These are phyloP conservation scores for Percopsis omiscomaycus DNA, from an alignment of 2,797 vertebrate species.

Conservation along the genomic window DNA sequence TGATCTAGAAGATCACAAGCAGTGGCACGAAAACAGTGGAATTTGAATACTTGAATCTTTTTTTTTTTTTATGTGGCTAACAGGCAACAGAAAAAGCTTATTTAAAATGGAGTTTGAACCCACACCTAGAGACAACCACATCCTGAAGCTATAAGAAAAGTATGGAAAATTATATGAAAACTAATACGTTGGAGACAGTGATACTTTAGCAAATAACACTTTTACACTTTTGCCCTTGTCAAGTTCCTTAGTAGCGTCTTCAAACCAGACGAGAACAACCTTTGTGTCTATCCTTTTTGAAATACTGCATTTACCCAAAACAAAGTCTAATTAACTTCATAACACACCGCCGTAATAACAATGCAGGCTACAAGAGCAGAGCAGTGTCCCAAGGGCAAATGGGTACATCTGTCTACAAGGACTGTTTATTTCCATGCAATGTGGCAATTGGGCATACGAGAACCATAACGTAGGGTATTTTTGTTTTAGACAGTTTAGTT, in stretches of 20 bases:
- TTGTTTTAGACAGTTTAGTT: too few species aligned
- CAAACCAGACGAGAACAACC: constrained; percentile 1
- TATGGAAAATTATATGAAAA: too few species aligned
- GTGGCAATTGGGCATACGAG: background rate
- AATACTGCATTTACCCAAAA: constrained; percentile 42
- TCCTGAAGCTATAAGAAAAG: background rate
- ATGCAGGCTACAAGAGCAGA: background rate
- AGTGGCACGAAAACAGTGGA: background rate
- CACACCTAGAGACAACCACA: background rate
- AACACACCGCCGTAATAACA: constrained; percentile 13
- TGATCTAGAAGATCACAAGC: background rate
- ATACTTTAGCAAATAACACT: too few species aligned
- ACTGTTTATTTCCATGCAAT: background rate
- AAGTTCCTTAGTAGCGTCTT: background rate
- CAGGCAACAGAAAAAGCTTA: background rate
- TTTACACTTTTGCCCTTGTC: too few species aligned
- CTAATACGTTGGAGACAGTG: too few species aligned
- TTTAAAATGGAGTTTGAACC: background rate
- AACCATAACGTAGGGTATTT: too few species aligned
- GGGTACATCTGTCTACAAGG: background rate
- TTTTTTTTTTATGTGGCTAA: background rate
- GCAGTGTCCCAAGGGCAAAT: background rate
- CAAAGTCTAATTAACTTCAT: constrained; percentile 37
- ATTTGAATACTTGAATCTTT: background rate
- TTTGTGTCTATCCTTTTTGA: constrained; percentile 6